Evolutionary conservation across 1,140 invertebrate species (phyloP), one percentile per base, ranked within the genome.

Genomic region (Mercenaria mercenaria): DNA sequence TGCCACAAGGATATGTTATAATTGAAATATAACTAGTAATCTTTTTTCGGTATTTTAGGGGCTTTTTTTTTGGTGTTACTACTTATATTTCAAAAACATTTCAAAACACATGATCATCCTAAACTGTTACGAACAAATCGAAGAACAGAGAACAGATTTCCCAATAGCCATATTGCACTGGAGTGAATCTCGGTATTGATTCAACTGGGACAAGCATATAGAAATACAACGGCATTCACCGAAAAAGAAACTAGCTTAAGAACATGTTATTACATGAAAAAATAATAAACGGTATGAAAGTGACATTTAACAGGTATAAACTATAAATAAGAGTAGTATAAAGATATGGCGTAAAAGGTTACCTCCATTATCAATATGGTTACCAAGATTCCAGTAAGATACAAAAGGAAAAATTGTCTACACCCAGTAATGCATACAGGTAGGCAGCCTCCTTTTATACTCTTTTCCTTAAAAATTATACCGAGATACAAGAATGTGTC

Each of bases 141-240:
- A 77, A 50, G 34, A 39, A 64, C 23, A 67, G 76, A 41, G 76
- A 69, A 87, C 64, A 69, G 76, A 37, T 50, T 59, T 56, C 76
- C 41, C 43, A 61, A 88, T 50, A 88, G 86, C 76, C 86, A 81
- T 88, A 88, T 88, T 88, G 86, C 86, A 88, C 86, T 8, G 76
- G 77, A 61, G 76, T 47, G 74, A 88, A 88, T 84, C 82, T 84
- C 82, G 64, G 82, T 43, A 84, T 23, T 52, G 26, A 41, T 81
- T 37, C 23, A 29, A 81, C 37, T 81, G 79, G 79, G 79, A 81
- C 79, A 56, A 18, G 41, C 15, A 32, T 61, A 61, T 29, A 81
- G 52, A 81, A 81, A 81, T 72, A 72, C 37, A 72, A 39, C 13
- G 39, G n/a, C 10, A n/a, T 10, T 39, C 67, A 39, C 29, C 67